Percentiles rank a stretch among this genome's conserved stretches.
Evolutionary conservation across 2,888 invertebrate species (phyloP).

Genomic region (Lasiommata megera): DNA sequence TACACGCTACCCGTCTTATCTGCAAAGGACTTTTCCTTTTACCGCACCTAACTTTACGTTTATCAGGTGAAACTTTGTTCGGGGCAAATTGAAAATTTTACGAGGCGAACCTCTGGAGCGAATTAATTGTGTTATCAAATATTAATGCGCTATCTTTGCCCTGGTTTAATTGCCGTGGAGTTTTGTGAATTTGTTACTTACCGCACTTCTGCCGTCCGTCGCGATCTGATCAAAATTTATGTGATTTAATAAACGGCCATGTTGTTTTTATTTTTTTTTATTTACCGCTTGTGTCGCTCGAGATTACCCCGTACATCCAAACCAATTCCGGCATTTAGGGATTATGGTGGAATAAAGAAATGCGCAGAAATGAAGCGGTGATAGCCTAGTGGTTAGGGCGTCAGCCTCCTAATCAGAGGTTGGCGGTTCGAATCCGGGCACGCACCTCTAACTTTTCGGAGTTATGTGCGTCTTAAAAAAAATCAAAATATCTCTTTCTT

Average conservation of each 20-base stretch:
- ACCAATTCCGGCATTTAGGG: too few relatives aligned
- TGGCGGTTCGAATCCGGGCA: too few relatives aligned
- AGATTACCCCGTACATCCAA: too few relatives aligned
- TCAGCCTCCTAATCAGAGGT: too few relatives aligned
- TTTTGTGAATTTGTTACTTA: constrained; percentile 36
- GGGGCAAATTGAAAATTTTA: constrained; percentile 77
- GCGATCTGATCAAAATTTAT: background rate
- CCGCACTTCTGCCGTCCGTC: constrained; percentile 12
- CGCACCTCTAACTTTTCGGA: too few relatives aligned
- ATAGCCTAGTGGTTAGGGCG: too few relatives aligned
- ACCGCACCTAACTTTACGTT: constrained; percentile 65
- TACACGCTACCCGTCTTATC: constrained; percentile 56
- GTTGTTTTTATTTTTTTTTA: too few relatives aligned
- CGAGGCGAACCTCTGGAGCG: constrained; percentile 48
- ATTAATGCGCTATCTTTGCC: constrained; percentile 71
- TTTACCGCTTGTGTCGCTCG: too few relatives aligned
- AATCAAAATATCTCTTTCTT: too few relatives aligned
- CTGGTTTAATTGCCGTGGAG: constrained; percentile 58
- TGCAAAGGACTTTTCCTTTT: constrained; percentile 50
- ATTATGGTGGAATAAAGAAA: too few relatives aligned
- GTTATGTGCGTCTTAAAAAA: too few relatives aligned
- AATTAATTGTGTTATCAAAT: constrained; percentile 81
- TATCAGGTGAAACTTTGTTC: constrained; percentile 74
- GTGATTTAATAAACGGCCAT: background rate
- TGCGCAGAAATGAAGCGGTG: too few relatives aligned